Base-by-base conservation (phyloP, 2,797 vertebrate species). In the Acanthornis magna region DNA sequence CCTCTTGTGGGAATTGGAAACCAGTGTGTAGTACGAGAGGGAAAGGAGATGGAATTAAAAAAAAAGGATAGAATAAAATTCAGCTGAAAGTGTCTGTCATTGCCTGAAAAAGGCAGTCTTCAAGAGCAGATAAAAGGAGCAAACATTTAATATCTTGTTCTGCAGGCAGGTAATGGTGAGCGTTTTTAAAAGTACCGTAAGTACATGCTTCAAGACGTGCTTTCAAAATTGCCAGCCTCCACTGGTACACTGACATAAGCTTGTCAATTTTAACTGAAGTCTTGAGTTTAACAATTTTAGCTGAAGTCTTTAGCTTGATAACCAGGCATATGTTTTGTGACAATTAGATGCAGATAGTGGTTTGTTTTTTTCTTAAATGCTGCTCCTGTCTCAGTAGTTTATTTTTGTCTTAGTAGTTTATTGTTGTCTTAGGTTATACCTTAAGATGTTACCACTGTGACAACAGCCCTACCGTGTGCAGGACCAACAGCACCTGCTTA, bases 381-480 rank as follows among this genome's bases (percentile, higher is more conserved):
- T 72, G 32, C 45, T 78, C 2, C 57, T 48, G 42, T 38, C 53
- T 82, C 43, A 71, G 42, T 43, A 20, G 27, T 88, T 94, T 19
- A 16, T 67, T 50, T 55, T 18, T n/a, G n/a, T n/a, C 53, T 82
- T 40, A 71, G 42, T 43, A 20, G 27, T 88, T 94, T 19, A 16
- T 67, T 95, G 23, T 71, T 78, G 3, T 72, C 68, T 71, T 78
- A 97, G 97, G 96, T 86, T 82, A 75, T 61, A 9, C 95, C 81
- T 81, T 97, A 16, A 82, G 89, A 55, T 97, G 97, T 85, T 97
- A 95, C 84, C 86, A 89, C 66, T 97, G 97, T 16, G 81, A 85
- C 43, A 40, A 80, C 63, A 91, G 72, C 87, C 96, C 96, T 68
- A 36, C 85, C 34, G 2, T 76, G 62, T 97, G 97, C 89, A 93